Evolutionary conservation across 2,113 vertebrate genomes (phyloP), one percentile per base, ranked within the genome.

Genomic region (Gracilinanus agilis): DNA sequence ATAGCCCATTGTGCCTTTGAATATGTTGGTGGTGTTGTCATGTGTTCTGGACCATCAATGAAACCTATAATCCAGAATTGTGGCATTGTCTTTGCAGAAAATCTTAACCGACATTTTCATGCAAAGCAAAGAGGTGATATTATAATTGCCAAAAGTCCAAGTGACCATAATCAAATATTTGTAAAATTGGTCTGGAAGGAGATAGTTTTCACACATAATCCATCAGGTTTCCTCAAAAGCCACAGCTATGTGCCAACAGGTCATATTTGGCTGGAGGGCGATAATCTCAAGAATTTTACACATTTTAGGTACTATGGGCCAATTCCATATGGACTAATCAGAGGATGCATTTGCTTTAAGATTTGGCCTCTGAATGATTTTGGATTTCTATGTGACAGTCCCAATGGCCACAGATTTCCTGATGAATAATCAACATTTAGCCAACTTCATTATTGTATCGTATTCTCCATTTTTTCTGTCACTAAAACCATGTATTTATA

Each of bases 21-120:
- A n/a, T 40, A 75, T 40, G 8, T 19, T 7, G 6, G n/a, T 21
- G 67, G 34, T 21, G 34, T 0, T 75, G 16, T 75, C 40, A 1
- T n/a, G 99, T 99, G 99, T 98, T 99, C 99, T 95, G 99, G 99
- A 98, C 99, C 99, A 91, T 99, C 99, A 92, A 99, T 99, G 99
- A 99, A 99, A 96, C 99, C 99, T 94, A 99, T 99, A 89, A 99
- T 99, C 98, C 98, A 99, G 90, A 99, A 98, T 97, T 98, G 98
- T 95, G 99, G 99, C 95, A 96, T 99, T 97, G 99, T 99, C 92
- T 99, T 99, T 98, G 99, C 99, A 92, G 99, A 99, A 97, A 98
- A 98, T 95, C 97, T 99, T 97, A 99, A 99, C 97, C 99, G 99
- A 55, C 99, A 99, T 98, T 99, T 99, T 94, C 99, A 98, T 97